Conservation (phyloP, 2,888 invertebrate species). For the Nomada lathburiana region DNA sequence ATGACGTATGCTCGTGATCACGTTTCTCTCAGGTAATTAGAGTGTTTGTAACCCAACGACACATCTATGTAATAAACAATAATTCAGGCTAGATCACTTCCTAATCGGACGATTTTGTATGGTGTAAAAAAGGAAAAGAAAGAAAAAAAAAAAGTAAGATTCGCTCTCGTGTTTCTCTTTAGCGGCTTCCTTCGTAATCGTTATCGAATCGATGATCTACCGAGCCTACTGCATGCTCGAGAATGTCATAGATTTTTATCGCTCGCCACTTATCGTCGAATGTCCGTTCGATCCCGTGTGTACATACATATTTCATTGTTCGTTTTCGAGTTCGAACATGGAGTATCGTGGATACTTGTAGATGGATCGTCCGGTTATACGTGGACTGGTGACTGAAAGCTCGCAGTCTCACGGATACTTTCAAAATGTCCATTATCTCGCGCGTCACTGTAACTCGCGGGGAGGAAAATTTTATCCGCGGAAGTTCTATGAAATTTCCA, state of each 20-base stretch:
- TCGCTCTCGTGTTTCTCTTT: conserved; percentile 31
- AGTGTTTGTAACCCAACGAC: conserved; percentile 63
- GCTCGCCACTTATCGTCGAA: conserved; percentile 12
- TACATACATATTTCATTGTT: conserved; percentile 11
- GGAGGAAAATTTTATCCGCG: too few species aligned
- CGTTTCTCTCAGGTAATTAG: conserved; percentile 72
- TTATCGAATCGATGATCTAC: conserved; percentile 40
- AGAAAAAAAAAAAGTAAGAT: neutral
- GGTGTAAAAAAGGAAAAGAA: conserved; percentile 11
- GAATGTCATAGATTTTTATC: conserved; percentile 47
- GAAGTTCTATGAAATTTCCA: too few species aligned
- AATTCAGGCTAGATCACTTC: conserved; percentile 34
- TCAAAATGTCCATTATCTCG: too few species aligned
- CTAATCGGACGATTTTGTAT: conserved; percentile 38
- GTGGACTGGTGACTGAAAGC: conserved; percentile 6
- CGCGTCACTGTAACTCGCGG: too few species aligned
- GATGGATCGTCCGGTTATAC: neutral
- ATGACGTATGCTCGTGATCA: conserved; percentile 63
- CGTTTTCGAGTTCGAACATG: conserved; percentile 15
- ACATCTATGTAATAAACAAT: conserved; percentile 42
- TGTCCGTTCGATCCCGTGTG: neutral
- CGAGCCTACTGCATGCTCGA: conserved; percentile 10
- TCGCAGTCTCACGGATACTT: too few species aligned
- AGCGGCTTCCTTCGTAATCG: conserved; percentile 42
- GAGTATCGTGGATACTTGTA: neutral